Base-by-base conservation (phyloP, 2,888 invertebrate genomes). In the Apamea anceps region DNA sequence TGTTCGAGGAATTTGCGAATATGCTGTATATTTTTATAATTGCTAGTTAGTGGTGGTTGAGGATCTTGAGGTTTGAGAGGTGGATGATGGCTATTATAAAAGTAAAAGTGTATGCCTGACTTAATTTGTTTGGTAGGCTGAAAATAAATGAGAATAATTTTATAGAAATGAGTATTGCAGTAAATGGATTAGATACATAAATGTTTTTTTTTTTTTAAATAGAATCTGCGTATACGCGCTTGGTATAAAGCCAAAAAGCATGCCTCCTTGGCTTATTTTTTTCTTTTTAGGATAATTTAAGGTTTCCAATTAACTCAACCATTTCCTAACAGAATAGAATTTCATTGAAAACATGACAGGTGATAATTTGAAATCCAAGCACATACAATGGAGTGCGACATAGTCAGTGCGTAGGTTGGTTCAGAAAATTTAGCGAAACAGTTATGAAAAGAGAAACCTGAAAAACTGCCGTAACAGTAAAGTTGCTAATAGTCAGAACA, bases 401-500 rank as follows among this genome's bases (percentile, higher is more conserved):
- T n/a, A 25, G 2, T n/a, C 4, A 28, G 0, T 2, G 62, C 37
- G 28, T 72, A 37, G 32, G 51, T 68, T 42, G 18, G n/a, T 74
- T 77, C 60, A 70, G 54, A 72, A 84, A 70, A 12, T 18, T 81
- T 83, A 74, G 68, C 73, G 70, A 80, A 78, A 83, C 67, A 28
- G 80, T 83, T 80, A 72, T 75, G 75, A 72, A 70, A 85, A 85
- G 83, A 80, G 87, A 88, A 89, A 89, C 81, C 82, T 87, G 85
- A 88, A 88, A 88, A 87, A 81, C 37, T 60, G 75, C 82, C 82
- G 72, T 80, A 85, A 71, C 48, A 66, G 81, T 75, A 60, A 76
- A 83, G 54, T 81, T 80, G 85, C 85, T 89, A 90, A 90, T 87
- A 77, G 80, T 67, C 54, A 79, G 70, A 87, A 87, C 90, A 88